Percentiles rank a stretch among this genome's conserved stretches.
Conservation (phyloP, 2,113 vertebrate genomes). For the Syrmaticus mikado region DNA sequence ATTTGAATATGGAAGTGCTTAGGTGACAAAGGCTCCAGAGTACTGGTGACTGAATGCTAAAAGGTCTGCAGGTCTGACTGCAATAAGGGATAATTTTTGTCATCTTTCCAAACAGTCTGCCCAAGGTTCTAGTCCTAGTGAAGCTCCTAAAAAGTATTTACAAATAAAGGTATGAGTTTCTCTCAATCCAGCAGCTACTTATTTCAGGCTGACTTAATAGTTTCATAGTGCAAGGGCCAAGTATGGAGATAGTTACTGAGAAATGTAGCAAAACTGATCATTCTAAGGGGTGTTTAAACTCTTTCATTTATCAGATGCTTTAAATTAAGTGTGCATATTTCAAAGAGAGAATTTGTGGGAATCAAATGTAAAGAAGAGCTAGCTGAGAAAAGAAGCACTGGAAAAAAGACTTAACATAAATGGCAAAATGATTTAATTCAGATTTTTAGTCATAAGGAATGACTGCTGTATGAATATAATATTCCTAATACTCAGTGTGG, state of each 20-base stretch:
- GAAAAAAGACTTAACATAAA: not conserved
- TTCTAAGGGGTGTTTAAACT: not conserved
- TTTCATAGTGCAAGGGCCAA: not conserved
- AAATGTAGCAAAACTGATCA: not conserved
- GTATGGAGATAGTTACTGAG: not conserved
- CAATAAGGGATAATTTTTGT: not conserved
- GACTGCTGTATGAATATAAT: not conserved
- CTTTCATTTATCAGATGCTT: not conserved
- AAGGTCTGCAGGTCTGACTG: not conserved
- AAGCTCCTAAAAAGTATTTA: not conserved
- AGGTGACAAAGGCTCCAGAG: not conserved
- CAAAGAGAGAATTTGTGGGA: slow-evolving; percentile 12
- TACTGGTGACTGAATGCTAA: not conserved
- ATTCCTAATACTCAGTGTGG: not conserved
- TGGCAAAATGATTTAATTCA: not conserved
- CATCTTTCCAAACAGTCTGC: not conserved
- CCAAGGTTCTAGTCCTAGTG: not conserved
- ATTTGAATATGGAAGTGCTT: not conserved
- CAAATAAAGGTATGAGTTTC: not conserved
- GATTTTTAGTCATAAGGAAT: slow-evolving; percentile 33
- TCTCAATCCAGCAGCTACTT: not conserved
- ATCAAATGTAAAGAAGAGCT: not conserved
- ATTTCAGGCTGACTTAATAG: not conserved
- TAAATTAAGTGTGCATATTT: slow-evolving; percentile 29
- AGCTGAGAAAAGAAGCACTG: not conserved